A percentile compares a stretch with the other conserved stretches of the same genome.
These are phyloP conservation scores for Thymelicus acteon DNA, from an alignment of 2,888 invertebrate species.

Conservation along the genomic window DNA sequence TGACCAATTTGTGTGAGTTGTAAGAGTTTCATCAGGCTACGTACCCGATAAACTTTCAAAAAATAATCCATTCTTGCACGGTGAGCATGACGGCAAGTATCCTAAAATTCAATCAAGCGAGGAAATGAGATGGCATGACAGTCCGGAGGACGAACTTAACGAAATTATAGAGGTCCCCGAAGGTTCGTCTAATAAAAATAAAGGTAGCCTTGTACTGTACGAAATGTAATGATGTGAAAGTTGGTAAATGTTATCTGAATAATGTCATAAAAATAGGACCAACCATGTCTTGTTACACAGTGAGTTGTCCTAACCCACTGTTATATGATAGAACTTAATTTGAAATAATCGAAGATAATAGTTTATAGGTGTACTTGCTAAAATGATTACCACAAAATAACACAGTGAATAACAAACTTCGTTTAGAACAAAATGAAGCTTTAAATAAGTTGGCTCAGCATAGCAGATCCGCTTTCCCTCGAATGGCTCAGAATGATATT, in stretches of 20 bases:
- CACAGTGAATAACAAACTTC: background rate
- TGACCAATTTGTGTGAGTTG: too few species aligned
- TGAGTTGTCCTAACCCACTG: too few species aligned
- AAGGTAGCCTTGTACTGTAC: background rate
- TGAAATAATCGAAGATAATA: too few species aligned
- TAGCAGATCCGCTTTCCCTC: background rate
- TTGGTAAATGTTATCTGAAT: background rate
- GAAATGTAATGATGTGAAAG: background rate
- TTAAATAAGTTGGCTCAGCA: background rate
- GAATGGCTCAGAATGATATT: conserved; percentile 15
- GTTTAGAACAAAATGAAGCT: background rate
- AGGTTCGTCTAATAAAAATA: conserved; percentile 6
- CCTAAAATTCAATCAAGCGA: conserved; percentile 18
- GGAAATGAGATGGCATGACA: conserved; percentile 17
- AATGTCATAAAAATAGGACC: background rate
- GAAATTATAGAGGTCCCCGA: conserved; percentile 11
- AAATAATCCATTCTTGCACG: background rate
- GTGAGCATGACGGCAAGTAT: conserved; percentile 1
- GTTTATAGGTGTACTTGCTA: too few species aligned
- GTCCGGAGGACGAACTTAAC: conserved; percentile 20
- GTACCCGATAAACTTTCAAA: background rate
- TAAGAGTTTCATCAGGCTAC: background rate
- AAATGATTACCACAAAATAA: background rate
- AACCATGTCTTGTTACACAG: too few species aligned
- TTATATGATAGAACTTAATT: too few species aligned